phyloP scores from a whole-genome alignment of 2,797 vertebrate genomes.

The Cottoperca gobio region DNA sequence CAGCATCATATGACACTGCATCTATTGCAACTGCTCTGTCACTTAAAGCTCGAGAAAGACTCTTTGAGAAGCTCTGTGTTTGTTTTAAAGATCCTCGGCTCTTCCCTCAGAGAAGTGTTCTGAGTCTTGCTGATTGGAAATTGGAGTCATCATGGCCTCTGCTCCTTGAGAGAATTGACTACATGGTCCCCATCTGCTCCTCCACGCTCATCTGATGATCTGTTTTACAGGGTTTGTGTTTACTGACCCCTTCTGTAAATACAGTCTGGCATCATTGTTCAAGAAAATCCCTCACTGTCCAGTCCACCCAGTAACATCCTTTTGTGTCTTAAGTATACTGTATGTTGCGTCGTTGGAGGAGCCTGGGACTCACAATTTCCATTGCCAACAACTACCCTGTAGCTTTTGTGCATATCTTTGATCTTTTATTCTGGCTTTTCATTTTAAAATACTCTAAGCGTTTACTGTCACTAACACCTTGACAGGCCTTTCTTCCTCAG shows the following conservation, averaged over 20 bases:
- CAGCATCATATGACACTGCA: neutral
- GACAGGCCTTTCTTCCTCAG: neutral
- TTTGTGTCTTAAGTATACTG: too few relatives aligned
- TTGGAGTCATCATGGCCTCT: conserved; percentile 31
- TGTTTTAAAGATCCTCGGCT: neutral
- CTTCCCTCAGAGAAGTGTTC: conserved; percentile 25
- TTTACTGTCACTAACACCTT: conserved; percentile 6
- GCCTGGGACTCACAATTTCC: too few relatives aligned
- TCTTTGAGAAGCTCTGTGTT: conserved; percentile 7
- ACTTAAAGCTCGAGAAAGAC: neutral
- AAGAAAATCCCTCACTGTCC: neutral
- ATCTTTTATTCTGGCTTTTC: conserved; percentile 8
- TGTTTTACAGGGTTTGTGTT: conserved; percentile 23
- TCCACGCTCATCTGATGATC: conserved; percentile 7
- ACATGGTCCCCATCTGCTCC: neutral
- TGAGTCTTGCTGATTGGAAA: conserved; percentile 52
- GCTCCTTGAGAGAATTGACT: conserved; percentile 36
- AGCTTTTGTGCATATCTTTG: too few relatives aligned
- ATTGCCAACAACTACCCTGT: too few relatives aligned
- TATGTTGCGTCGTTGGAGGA: too few relatives aligned
- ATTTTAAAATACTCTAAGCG: conserved; percentile 2
- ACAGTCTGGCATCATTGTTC: neutral
- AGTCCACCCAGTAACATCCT: too few relatives aligned
- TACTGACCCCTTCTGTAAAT: conserved; percentile 32
- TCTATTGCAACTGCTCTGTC: neutral